phyloP scores from a whole-genome alignment of 2,797 vertebrate species.

The Amniataba percoides region DNA sequence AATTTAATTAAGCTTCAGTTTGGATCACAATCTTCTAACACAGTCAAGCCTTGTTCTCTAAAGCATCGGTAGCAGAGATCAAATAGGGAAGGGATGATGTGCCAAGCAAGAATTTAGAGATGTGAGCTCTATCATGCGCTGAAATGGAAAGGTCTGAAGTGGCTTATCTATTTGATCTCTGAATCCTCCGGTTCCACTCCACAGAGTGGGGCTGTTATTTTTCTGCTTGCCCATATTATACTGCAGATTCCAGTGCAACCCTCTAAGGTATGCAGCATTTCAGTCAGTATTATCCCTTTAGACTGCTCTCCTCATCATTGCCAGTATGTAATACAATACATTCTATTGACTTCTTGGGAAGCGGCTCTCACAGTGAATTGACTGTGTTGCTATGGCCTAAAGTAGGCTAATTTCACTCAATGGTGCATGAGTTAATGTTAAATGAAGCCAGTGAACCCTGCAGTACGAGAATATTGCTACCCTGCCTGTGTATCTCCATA shows the following conservation, averaged over 20 bases:
- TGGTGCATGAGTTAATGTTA: constrained; percentile 78
- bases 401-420: constrained; percentile 81
- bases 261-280: constrained; percentile 76
- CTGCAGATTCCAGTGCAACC: constrained; percentile 67
- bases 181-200: constrained; percentile 75
- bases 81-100: constrained; percentile 72
- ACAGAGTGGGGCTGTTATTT: constrained; percentile 71
- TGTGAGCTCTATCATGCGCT: constrained; percentile 73
- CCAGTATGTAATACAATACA: constrained; percentile 80
- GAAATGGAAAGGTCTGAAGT: constrained; percentile 79
- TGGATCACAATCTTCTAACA: constrained; percentile 70
- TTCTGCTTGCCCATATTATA: constrained; percentile 69
- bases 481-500: constrained; percentile 46
- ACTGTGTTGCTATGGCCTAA: constrained; percentile 76
- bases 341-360: constrained; percentile 80
- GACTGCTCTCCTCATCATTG: constrained; percentile 75
- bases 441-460: constrained; percentile 72
- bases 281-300: constrained; percentile 60
- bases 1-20: constrained; percentile 77
- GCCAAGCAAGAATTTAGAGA: constrained; percentile 67
- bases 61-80: constrained; percentile 66
- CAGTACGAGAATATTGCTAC: constrained; percentile 66
- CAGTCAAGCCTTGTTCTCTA: constrained; percentile 53
- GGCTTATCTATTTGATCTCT: constrained; percentile 81
- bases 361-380: constrained; percentile 73